A percentile compares a stretch with the other conserved stretches of the same genome.
Conservation (phyloP, 2,888 invertebrate genomes). For the Lydus trimaculatus region DNA sequence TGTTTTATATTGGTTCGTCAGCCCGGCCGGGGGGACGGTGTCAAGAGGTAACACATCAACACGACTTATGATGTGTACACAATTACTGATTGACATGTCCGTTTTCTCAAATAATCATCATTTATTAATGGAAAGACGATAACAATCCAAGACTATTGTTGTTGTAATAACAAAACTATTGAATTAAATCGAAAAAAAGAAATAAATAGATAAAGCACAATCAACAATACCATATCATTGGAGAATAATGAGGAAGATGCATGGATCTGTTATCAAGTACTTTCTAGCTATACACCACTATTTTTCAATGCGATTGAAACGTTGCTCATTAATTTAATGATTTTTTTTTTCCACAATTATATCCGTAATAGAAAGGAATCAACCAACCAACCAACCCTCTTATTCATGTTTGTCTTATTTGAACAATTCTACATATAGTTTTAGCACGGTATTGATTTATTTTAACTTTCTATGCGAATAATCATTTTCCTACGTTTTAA, state of each 20-base stretch:
- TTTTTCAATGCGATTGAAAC: background rate
- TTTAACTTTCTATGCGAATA: background rate
- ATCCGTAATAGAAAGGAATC: background rate
- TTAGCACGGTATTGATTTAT: background rate
- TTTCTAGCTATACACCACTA: background rate
- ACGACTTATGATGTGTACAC: background rate
- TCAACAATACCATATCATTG: background rate
- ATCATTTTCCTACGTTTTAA: background rate
- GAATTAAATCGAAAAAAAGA: background rate
- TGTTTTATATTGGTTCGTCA: background rate
- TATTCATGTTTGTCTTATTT: constrained; percentile 1
- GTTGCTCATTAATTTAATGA: background rate
- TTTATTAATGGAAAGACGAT: no score
- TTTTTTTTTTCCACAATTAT: background rate
- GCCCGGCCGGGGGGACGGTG: constrained; percentile 8
- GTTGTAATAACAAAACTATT: background rate
- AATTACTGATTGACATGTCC: background rate
- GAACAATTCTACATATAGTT: background rate
- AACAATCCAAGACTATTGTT: no score
- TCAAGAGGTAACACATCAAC: background rate
- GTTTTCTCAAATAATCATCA: background rate
- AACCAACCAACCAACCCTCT: background rate
- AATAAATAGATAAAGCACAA: background rate
- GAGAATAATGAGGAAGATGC: background rate
- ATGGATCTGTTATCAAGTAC: background rate